phyloP scores from a whole-genome alignment of 2,797 vertebrate genomes.

The Chelon auratus region DNA sequence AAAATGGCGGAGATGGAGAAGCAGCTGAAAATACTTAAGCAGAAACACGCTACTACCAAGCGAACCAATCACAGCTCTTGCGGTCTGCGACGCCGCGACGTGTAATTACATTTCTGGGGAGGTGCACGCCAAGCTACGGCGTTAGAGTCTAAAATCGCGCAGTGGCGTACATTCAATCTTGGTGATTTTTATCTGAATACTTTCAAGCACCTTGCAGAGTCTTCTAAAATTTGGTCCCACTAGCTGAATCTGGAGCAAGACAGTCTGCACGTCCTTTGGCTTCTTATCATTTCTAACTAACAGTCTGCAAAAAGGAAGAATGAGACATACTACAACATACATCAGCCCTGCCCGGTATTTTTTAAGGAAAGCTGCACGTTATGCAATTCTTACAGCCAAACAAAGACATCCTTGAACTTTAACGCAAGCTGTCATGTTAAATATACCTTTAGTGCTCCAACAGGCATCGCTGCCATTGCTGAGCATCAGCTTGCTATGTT shows the following conservation, averaged over 20 bases:
- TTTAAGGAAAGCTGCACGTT: neutral
- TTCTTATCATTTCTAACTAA: neutral
- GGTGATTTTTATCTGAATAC: no score
- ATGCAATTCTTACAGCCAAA: conserved; percentile 17
- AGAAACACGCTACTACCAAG: no score
- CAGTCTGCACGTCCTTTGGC: neutral
- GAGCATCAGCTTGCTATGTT: conserved; percentile 68
- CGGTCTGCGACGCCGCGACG: no score
- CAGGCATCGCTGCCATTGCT: conserved; percentile 61
- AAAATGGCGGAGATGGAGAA: no score
- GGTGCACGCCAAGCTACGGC: no score
- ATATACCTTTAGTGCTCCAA: conserved; percentile 55
- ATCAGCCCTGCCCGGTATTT: neutral
- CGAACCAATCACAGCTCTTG: no score
- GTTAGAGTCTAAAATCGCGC: no score
- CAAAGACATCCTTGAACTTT: conserved; percentile 61
- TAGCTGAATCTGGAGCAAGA: neutral
- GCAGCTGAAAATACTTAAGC: no score
- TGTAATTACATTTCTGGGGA: no score
- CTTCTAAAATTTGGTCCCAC: neutral
- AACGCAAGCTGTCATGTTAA: conserved; percentile 50
- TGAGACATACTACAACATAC: neutral
- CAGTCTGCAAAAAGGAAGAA: neutral
- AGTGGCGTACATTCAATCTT: no score
- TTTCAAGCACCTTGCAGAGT: no score